Percentiles rank a stretch among this genome's conserved stretches.
These are phyloP conservation scores for Megaptera novaeangliae DNA, from an alignment of 2,113 vertebrate genomes.

Conservation along the genomic window DNA sequence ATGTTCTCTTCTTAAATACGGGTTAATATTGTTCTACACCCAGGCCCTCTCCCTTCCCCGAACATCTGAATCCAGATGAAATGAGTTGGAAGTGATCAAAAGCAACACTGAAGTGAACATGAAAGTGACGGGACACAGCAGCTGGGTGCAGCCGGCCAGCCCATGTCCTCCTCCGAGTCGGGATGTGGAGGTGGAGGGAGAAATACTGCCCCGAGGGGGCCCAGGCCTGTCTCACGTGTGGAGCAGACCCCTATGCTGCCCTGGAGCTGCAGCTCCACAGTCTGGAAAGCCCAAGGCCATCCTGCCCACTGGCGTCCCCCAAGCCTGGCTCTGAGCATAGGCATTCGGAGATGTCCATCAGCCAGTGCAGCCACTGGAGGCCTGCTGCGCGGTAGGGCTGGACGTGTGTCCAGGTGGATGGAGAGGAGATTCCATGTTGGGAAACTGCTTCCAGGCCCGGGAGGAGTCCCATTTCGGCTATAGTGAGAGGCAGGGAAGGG, in stretches of 20 bases:
- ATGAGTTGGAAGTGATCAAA: not conserved
- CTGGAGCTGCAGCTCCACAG: not conserved
- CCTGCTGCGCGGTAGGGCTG: accelerated
- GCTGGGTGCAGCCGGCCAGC: not conserved
- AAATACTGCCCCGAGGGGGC: not conserved
- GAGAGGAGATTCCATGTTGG: not conserved
- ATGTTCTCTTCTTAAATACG: not conserved
- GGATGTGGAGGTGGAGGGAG: accelerated
- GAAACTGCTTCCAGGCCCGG: not conserved
- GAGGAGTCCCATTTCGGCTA: accelerated
- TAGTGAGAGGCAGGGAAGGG: not conserved
- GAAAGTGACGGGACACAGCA: accelerated
- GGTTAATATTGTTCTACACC: accelerated
- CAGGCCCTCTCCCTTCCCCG: not conserved
- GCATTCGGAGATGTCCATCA: not conserved
- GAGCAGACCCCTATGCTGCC: not conserved
- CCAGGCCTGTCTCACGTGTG: not conserved
- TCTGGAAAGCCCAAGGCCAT: not conserved
- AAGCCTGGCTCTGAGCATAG: not conserved
- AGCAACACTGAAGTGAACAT: no score
- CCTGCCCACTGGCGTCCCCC: not conserved
- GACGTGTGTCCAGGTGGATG: not conserved
- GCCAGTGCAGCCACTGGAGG: no score
- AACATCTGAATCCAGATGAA: not conserved
- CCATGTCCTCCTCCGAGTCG: accelerated